Conservation (phyloP, 2,113 vertebrate species). For the Pelmatolapia mariae region DNA sequence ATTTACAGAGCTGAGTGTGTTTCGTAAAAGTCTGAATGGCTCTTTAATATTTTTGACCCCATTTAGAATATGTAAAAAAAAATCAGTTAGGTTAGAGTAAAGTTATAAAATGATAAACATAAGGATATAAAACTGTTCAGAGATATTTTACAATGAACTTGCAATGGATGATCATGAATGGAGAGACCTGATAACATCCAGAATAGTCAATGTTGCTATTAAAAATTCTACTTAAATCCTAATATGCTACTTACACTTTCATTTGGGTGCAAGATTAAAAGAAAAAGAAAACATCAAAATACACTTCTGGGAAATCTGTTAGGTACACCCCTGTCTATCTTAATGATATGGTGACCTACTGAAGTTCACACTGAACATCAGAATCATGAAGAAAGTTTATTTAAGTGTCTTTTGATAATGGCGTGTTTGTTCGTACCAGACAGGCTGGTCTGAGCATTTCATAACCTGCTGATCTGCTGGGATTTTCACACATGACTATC, state of each 20-base stretch:
- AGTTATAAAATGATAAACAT: background rate
- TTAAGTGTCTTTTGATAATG: background rate
- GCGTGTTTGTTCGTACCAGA: background rate
- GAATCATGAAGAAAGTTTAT: background rate
- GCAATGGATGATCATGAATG: background rate
- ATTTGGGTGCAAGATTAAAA: background rate
- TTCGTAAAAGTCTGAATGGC: background rate
- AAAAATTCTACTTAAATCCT: background rate
- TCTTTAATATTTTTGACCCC: background rate
- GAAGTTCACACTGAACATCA: background rate
- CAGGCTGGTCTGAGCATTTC: background rate
- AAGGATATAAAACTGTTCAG: background rate
- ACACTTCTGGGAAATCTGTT: background rate
- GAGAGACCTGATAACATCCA: background rate
- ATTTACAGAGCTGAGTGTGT: background rate
- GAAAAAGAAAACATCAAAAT: background rate
- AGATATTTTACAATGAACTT: background rate
- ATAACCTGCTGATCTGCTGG: background rate
- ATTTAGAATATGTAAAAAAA: background rate
- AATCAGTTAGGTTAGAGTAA: background rate
- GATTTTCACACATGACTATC: background rate
- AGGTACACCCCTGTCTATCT: fast-evolving
- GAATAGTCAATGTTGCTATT: background rate
- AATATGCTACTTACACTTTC: background rate
- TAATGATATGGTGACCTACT: background rate